Evolutionary conservation across 2,797 vertebrate species (phyloP), one percentile per base, ranked within the genome.

Genomic region (Phyllotis vaccarum): DNA sequence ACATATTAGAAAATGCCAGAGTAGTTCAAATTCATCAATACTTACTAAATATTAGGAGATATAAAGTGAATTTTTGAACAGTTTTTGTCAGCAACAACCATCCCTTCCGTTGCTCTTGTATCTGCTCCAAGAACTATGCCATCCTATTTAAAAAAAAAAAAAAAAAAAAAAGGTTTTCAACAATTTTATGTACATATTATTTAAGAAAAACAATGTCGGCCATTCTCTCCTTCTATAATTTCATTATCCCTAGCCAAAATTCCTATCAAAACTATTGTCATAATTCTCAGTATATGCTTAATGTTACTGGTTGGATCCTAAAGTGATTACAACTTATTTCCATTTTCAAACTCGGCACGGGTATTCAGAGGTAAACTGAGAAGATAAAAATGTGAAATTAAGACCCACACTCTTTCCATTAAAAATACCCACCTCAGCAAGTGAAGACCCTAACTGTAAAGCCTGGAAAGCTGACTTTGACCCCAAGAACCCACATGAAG

Each of bases 41-140:
- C 99, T 99, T 98, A 99, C 99, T 99, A 99, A 97, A 99, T 99
- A 98, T 99, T 99, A 21, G 99, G 99, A 16, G 99, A 99, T 96
- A 99, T 99, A 98, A 99, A 99, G 98, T 99, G 99, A 97, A 99
- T 99, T 98, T 99, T 99, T 66, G 99, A 99, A 96, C 99, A 99
- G 98, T 99, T 99, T 98, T 99, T 99, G 98, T 99, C 99, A 54
- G 99, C 99, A 88, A 99, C 99, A 1, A 99, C 96, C 99, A 99
- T 99, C 4, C 99, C 99, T 97, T 99, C 99, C 0, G 99, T 99
- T 4, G 99, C 99, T 97, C 99, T 99, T 11, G 99, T 99, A 97
- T 99, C 99, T 3, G 99, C 99, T 76, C 99, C 99, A 17, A 99
- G 99, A 91, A 99, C 96, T 11, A 99, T 97, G 0, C 99, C 99